A percentile compares a stretch with the other conserved stretches of the same genome.
Evolutionary conservation across 2,797 vertebrate species (phyloP).

Genomic region (Notolabrus celidotus): DNA sequence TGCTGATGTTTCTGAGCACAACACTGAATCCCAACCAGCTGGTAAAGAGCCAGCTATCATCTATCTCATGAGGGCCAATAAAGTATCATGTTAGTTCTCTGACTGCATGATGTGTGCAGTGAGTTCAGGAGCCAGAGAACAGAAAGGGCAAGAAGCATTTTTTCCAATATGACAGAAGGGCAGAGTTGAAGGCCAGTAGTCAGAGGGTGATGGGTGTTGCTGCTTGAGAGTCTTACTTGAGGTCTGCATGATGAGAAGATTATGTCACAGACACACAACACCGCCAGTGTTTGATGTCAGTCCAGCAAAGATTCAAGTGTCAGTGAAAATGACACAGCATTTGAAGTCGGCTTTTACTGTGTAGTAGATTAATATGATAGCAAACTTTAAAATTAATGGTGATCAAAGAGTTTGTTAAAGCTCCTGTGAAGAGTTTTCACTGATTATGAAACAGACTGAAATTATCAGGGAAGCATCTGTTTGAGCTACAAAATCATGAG

Average conservation of each 20-base stretch:
- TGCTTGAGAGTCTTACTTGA: conserved; percentile 7
- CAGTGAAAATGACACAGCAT: background rate
- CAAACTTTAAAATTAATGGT: too few relatives aligned
- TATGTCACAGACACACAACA: background rate
- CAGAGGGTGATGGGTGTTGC: conserved; percentile 2
- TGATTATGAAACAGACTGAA: too few relatives aligned
- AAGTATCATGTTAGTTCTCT: conserved; percentile 23
- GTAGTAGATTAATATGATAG: too few relatives aligned
- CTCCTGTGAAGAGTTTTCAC: background rate
- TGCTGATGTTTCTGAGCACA: conserved; percentile 18
- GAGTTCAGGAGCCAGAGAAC: conserved; percentile 19
- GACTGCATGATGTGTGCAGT: conserved; percentile 12
- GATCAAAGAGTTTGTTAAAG: too few relatives aligned
- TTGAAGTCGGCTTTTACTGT: too few relatives aligned
- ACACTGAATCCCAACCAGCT: conserved; percentile 14
- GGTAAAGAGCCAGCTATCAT: background rate
- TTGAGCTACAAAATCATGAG: too few relatives aligned
- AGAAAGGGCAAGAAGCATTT: conserved; percentile 25
- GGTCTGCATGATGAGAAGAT: background rate
- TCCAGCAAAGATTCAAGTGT: conserved; percentile 1
- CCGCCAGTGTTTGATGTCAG: background rate
- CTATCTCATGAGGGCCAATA: background rate
- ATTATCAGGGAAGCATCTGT: too few relatives aligned
- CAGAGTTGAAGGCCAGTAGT: conserved; percentile 27
- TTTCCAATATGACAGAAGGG: conserved; percentile 4